A percentile compares a stretch with the other conserved stretches of the same genome.
Conservation (phyloP, 2,888 invertebrate species). For the Ophion obscuratus region DNA sequence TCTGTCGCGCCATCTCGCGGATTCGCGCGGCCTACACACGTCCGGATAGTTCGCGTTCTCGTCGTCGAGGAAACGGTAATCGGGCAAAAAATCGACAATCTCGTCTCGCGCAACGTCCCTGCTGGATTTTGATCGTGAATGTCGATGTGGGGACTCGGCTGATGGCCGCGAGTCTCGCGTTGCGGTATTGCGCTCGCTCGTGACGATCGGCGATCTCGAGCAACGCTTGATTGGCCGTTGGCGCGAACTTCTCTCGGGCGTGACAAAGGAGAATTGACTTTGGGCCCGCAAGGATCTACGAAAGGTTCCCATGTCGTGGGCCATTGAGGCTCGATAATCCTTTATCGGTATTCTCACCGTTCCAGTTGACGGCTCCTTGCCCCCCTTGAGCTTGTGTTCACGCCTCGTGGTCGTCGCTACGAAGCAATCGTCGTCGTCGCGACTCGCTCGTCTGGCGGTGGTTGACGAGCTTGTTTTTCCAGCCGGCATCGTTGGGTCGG, state of each 20-base stretch:
- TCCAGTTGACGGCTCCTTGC: slow-evolving; percentile 44
- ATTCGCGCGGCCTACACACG: slow-evolving; percentile 23
- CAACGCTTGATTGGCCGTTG: slow-evolving; percentile 5
- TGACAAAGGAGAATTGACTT: slow-evolving; percentile 72
- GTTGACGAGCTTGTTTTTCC: slow-evolving; percentile 10
- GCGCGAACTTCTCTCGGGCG: slow-evolving; percentile 50
- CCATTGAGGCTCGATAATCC: slow-evolving; percentile 77
- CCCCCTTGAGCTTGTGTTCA: slow-evolving; percentile 8
- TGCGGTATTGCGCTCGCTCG: not conserved
- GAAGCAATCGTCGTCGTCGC: no score
- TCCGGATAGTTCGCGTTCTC: slow-evolving; percentile 45
- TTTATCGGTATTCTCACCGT: slow-evolving; percentile 78
- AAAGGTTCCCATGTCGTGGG: slow-evolving; percentile 76
- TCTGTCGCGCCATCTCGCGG: slow-evolving; percentile 8
- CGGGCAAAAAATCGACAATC: slow-evolving; percentile 32
- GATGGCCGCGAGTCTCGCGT: not conserved
- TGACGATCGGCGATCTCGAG: not conserved
- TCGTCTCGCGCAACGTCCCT: slow-evolving; percentile 29
- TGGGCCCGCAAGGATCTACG: slow-evolving; percentile 68
- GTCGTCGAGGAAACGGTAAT: slow-evolving; percentile 60
- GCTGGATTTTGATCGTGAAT: slow-evolving; percentile 37
- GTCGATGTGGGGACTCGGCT: slow-evolving; percentile 34
- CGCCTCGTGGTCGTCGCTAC: not conserved
- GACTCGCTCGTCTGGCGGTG: not conserved
- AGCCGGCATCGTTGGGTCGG: not conserved